Base-by-base conservation (phyloP, 1,140 invertebrate genomes). In the Chironomus tepperi region DNA sequence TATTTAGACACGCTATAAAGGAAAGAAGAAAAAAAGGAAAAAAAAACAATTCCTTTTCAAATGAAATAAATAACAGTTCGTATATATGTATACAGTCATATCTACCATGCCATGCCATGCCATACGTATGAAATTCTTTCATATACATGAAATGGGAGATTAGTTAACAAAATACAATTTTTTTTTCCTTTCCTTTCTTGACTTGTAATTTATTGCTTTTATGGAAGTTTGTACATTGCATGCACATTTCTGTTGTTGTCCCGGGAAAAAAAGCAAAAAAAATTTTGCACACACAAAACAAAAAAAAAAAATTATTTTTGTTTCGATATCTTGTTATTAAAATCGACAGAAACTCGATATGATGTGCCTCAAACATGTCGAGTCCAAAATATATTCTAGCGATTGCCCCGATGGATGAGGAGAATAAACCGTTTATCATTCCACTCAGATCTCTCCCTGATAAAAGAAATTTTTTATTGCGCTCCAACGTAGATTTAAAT, bases 401-500 rank as follows among this genome's bases (percentile, higher is more conserved):
- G 24, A 34, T 34, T 34, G 24, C 24, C n/a, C n/a, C 24, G 24
- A 34, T 34, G 24, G 24, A 34, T 34, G 24, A 34, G 24, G 24
- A 34, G 24, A 34, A 34, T 34, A 34, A 34, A 34, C 2, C 24
- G 24, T 15, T 57, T 57, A 57, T 57, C 47, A 57, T 57, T 57
- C n/a, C 47, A 57, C 24, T 34, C 24, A 34, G 24, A 34, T 57
- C 47, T 57, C 15, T 57, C n/a, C n/a, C n/a, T 57, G 47, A 57
- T 70, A 70, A 70, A 70, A n/a, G 16, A 67, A 70, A 70, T 70
- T 18, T 70, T 70, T 70, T 70, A 70, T 70, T 70, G 65, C 65
- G 47, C 47, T 57, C 47, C 47, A 57, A 57, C 65, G 65, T 18
- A 70, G 65, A 70, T 70, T 70, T 70, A 70, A 70, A 70, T 70